Conservation (phyloP, 37 sponge, comb jelly and placozoan species). For the Oscarella lobularis region DNA sequence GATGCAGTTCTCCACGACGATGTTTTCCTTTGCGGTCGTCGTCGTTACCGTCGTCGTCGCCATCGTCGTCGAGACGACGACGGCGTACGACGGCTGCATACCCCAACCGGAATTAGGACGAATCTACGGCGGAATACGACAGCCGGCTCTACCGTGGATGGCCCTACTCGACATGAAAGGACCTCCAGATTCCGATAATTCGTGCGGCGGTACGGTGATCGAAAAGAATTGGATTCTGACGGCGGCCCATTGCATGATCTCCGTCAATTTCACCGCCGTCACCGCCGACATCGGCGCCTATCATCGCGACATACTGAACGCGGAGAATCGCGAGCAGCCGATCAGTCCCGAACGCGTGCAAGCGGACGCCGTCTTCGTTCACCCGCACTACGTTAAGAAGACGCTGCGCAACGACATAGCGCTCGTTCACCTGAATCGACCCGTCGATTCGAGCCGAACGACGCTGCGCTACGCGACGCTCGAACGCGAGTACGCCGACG, state of each 20-base stretch:
- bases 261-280: not conserved
- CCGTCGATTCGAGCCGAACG: not conserved
- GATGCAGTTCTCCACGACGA: too few relatives aligned
- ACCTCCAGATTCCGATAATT: not conserved
- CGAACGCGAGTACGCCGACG: not conserved
- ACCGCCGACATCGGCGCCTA: not conserved
- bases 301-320: not conserved
- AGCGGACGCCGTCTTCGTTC: conserved; percentile 2
- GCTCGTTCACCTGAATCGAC: not conserved
- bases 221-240: not conserved
- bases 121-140: not conserved
- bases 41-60: too few relatives aligned
- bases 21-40: too few relatives aligned
- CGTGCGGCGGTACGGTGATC: not conserved
- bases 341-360: not conserved
- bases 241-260: not conserved
- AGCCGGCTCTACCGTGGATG: not conserved
- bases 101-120: not conserved
- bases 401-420: not conserved
- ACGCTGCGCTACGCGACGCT: not conserved
- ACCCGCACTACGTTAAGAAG: not conserved
- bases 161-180: not conserved
- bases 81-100: too few relatives aligned
- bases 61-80: too few relatives aligned
- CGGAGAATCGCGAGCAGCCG: not conserved